These are phyloP conservation scores for Aporophyla nigra DNA, from an alignment of 2,888 invertebrate species.

Conservation along the genomic window DNA sequence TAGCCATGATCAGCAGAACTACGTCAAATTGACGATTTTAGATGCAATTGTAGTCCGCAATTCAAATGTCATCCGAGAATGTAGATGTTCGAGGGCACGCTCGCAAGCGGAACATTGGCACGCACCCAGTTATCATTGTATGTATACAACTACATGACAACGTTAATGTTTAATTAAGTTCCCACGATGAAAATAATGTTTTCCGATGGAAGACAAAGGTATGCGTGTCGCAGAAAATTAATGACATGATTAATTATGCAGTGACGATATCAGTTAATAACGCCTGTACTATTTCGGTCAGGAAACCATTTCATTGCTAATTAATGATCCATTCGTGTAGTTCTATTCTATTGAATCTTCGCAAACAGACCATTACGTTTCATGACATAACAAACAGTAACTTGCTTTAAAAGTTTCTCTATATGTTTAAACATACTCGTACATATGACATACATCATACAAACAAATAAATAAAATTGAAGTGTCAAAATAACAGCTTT, in stretches of 20 bases:
- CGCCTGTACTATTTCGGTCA: constrained; percentile 42
- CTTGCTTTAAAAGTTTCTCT: neutral
- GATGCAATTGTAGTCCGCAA: constrained; percentile 71
- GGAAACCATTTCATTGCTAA: constrained; percentile 40
- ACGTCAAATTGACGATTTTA: constrained; percentile 77
- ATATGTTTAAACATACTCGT: no score
- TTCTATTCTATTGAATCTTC: constrained; percentile 26
- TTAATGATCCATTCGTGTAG: constrained; percentile 11
- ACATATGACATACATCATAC: no score
- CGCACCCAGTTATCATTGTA: constrained; percentile 53
- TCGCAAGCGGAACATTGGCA: constrained; percentile 59
- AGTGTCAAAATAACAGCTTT: no score
- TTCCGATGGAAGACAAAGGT: constrained; percentile 54
- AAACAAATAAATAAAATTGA: no score
- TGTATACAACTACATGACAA: constrained; percentile 23
- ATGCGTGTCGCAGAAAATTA: constrained; percentile 49
- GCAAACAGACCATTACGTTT: constrained; percentile 18
- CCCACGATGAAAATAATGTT: constrained; percentile 56
- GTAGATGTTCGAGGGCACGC: constrained; percentile 69
- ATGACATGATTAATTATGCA: constrained; percentile 47
- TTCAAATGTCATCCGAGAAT: constrained; percentile 74
- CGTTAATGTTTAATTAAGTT: constrained; percentile 50
- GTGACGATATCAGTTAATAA: constrained; percentile 40
- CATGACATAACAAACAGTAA: neutral
- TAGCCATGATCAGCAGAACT: constrained; percentile 79